Evolutionary conservation across 1,140 invertebrate genomes (phyloP).

Genomic region (Heliconius himera): DNA sequence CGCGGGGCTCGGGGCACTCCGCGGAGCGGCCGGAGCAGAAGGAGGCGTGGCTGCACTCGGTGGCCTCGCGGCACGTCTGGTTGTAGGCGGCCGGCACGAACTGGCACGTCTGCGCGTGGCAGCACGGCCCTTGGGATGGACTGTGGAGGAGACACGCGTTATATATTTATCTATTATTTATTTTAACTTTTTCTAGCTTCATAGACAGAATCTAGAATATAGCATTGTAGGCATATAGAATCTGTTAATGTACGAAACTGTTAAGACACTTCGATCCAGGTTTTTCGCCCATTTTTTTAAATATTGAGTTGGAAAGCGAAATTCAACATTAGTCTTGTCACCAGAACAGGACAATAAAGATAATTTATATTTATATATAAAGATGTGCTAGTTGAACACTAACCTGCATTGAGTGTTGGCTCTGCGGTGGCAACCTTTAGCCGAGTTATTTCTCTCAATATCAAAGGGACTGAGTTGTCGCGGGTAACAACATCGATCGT

Average conservation of each 20-base stretch:
- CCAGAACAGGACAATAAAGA: too few species aligned
- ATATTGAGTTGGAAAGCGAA: too few species aligned
- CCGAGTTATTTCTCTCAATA: conserved; percentile 85
- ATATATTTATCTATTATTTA: too few species aligned
- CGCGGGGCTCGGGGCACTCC: conserved; percentile 92
- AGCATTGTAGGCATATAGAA: too few species aligned
- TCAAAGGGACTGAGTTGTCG: conserved; percentile 88
- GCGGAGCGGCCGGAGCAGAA: conserved; percentile 92
- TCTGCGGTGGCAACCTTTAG: conserved; percentile 90
- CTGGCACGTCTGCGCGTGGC: conserved; percentile 89
- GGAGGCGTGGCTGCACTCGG: conserved; percentile 93
- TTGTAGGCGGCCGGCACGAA: conserved; percentile 87
- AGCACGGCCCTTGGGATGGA: conserved; percentile 98
- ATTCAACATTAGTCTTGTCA: too few species aligned
- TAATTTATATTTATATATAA: not conserved
- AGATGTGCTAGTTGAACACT: not conserved
- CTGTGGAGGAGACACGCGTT: conserved; percentile 79
- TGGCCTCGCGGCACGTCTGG: conserved; percentile 90
- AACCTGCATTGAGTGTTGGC: conserved; percentile 92
- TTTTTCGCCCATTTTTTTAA: too few species aligned
- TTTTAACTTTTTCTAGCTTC: too few species aligned
- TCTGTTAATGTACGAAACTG: too few species aligned
- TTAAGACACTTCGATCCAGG: too few species aligned
- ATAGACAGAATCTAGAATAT: too few species aligned
- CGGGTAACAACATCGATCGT: conserved; percentile 97